Conservation (phyloP, 1,140 invertebrate species). For the Planococcus citri region DNA sequence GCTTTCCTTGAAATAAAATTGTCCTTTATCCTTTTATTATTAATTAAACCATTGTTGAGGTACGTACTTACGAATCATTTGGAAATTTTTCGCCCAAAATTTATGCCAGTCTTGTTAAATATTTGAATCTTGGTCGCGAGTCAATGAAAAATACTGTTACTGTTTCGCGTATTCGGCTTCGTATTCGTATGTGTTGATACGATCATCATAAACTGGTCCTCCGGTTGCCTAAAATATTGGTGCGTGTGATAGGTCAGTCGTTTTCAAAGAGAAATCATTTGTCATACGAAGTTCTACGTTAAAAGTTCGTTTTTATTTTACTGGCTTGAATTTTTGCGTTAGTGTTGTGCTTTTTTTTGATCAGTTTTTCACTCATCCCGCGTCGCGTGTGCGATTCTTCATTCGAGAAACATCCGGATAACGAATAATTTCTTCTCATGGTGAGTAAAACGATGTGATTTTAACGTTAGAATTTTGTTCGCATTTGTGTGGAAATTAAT, state of each 20-base stretch:
- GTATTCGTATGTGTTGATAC: background rate
- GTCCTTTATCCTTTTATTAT: background rate
- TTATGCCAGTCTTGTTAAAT: background rate
- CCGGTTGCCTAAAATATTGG: conserved; percentile 1
- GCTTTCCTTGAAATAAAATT: background rate
- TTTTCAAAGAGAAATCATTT: background rate
- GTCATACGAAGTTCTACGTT: background rate
- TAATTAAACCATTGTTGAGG: conserved; percentile 7
- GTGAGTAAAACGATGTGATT: background rate
- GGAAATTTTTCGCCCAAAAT: background rate
- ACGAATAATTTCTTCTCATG: too few relatives aligned
- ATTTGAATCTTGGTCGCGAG: too few relatives aligned
- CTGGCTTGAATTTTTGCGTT: too few relatives aligned
- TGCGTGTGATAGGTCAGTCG: conserved; percentile 5
- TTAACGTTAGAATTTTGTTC: background rate
- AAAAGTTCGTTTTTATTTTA: background rate
- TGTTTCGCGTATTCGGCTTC: too few relatives aligned
- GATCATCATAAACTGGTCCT: conserved; percentile 2
- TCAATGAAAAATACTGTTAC: background rate
- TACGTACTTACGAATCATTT: background rate
- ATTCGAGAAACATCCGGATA: too few relatives aligned
- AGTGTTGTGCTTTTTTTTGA: too few relatives aligned
- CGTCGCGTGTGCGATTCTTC: too few relatives aligned
- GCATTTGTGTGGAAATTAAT: background rate
- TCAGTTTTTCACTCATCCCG: too few relatives aligned